Base-by-base conservation (phyloP, 1,140 invertebrate species). In the Potamilus streckersoni region DNA sequence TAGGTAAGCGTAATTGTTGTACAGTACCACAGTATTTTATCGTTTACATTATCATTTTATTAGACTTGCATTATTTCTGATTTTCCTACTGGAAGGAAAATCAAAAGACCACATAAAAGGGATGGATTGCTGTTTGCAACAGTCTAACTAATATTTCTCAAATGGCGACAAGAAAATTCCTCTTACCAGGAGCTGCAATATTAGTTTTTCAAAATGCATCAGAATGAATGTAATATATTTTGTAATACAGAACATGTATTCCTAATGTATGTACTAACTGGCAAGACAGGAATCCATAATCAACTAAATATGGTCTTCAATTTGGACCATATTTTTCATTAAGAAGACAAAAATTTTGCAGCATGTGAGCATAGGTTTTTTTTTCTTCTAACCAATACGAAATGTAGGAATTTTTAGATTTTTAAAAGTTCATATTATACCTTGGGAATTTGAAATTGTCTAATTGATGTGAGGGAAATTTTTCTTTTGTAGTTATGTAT, bases 401-500 rank as follows among this genome's bases (percentile, higher is more conserved):
- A 23, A 61, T 61, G 60, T 23, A 61, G 20, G 17, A 19, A 61
- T 3, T 3, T n/a, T 23, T 4, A 61, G 13, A 6, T 61, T 61
- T 23, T 23, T 0, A n/a, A n/a, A 61, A 19, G 6, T n/a, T 61
- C 3, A n/a, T 61, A n/a, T 0, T 3, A 2, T 19, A 61, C 20
- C 6, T 61, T 6, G 20, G 20, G 17, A 61, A n/a, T 3, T 61
- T 61, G 20, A n/a, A 23, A 61, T 61, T n/a, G 20, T 3, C 20
- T 23, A 61, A 61, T 19, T 61, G 6, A 19, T 61, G 17, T 19
- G 17, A 19, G 17, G 60, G 13, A 4, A 61, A 3, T 61, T 2
- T 49, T 68, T 68, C 14, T 1, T 56, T 76, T 74, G 38, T 58
- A 83, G 81, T 1, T 83, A 81, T 60, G 72, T 69, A 58, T 83